A percentile compares a stretch with the other conserved stretches of the same genome.
phyloP scores from a whole-genome alignment of 2,113 vertebrate species.

The Hydropotes inermis region DNA sequence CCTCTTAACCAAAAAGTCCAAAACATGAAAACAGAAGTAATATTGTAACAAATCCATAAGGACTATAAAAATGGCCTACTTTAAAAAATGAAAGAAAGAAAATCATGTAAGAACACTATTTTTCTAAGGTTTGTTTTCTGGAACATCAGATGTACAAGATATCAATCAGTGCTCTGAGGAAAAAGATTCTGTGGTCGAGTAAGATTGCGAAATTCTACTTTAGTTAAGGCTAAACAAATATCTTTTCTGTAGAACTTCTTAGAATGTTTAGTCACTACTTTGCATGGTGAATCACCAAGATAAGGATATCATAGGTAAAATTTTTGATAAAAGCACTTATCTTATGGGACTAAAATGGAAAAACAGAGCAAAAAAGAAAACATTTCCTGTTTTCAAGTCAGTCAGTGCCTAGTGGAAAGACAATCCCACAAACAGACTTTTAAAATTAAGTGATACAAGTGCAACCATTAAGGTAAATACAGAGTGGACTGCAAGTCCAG shows the following conservation, averaged over 20 bases:
- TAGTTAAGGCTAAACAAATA: neutral
- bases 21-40: neutral
- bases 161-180: neutral
- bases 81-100: neutral
- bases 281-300: neutral
- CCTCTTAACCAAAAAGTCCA: neutral
- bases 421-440: neutral
- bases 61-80: neutral
- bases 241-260: neutral
- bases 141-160: neutral
- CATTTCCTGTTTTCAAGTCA: neutral
- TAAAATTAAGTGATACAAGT: neutral
- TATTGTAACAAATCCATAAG: neutral
- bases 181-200: neutral
- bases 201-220: slow-evolving; percentile 3
- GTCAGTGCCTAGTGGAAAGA: neutral
- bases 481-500: neutral
- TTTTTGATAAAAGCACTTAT: neutral
- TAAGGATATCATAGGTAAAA: neutral
- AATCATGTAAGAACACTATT: neutral
- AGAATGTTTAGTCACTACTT: neutral
- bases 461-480: neutral
- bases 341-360: neutral
- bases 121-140: neutral
- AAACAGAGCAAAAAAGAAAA: neutral